These are phyloP conservation scores for Mirza zaza DNA, from an alignment of 2,113 vertebrate species.

Conservation along the genomic window DNA sequence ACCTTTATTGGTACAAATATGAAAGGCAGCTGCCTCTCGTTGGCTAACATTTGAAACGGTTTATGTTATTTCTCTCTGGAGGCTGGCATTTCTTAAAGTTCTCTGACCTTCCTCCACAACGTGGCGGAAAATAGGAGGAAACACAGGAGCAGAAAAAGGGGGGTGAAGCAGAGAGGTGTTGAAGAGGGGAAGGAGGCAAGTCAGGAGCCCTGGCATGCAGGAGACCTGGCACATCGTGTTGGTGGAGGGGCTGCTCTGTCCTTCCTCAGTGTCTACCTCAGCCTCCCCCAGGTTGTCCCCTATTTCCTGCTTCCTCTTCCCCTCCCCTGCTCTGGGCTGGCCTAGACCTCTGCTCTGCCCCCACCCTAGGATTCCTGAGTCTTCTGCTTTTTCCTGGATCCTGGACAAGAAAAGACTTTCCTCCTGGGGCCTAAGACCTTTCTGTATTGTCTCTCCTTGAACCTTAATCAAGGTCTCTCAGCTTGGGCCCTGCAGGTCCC, in stretches of 20 bases:
- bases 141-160: background rate
- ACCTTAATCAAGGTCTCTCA: background rate
- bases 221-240: background rate
- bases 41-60: background rate
- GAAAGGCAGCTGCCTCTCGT: slow-evolving; percentile 2
- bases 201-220: background rate
- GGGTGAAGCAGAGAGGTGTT: background rate
- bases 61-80: background rate
- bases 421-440: background rate
- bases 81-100: background rate
- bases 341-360: background rate
- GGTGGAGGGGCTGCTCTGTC: background rate
- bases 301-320: background rate
- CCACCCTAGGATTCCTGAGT: background rate
- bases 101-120: background rate
- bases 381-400: background rate
- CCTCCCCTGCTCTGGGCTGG: background rate
- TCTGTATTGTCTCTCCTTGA: background rate
- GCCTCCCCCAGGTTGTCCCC: background rate
- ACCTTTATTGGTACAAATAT: background rate
- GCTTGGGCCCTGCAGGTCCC: background rate
- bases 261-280: background rate
- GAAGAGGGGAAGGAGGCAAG: background rate
- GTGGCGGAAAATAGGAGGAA: background rate
- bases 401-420: background rate